Evolutionary conservation across 2,113 vertebrate genomes (phyloP).

Genomic region (Gymnorhina tibicen): DNA sequence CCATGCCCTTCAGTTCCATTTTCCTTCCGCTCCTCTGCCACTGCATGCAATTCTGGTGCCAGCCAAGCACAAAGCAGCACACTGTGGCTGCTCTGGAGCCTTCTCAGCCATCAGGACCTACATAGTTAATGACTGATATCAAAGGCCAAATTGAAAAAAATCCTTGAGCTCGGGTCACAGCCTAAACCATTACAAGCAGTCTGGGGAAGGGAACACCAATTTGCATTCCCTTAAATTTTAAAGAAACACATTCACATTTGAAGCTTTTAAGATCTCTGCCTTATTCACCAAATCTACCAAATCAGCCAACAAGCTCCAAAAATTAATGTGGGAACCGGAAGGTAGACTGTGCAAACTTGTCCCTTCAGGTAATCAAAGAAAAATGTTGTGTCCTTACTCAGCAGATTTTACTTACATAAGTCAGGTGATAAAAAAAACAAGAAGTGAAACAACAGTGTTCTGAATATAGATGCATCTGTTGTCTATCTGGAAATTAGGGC

Average conservation of each 20-base stretch:
- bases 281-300: not conserved
- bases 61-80: not conserved
- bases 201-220: not conserved
- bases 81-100: not conserved
- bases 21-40: not conserved
- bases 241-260: not conserved
- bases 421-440: not conserved
- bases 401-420: not conserved
- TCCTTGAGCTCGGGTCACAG: not conserved
- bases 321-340: not conserved
- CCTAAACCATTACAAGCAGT: no score
- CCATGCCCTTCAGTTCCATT: not conserved
- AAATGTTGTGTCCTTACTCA: not conserved
- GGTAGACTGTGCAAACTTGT: not conserved
- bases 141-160: not conserved
- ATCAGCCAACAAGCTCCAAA: not conserved
- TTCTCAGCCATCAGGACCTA: not conserved
- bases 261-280: not conserved
- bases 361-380: not conserved
- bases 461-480: not conserved
- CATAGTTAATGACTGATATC: fast-evolving
- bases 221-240: not conserved
- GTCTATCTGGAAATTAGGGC: not conserved
- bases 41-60: not conserved
- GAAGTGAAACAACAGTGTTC: not conserved